These are phyloP conservation scores for Callopanchax toddi DNA, from an alignment of 2,113 vertebrate genomes.

Conservation along the genomic window DNA sequence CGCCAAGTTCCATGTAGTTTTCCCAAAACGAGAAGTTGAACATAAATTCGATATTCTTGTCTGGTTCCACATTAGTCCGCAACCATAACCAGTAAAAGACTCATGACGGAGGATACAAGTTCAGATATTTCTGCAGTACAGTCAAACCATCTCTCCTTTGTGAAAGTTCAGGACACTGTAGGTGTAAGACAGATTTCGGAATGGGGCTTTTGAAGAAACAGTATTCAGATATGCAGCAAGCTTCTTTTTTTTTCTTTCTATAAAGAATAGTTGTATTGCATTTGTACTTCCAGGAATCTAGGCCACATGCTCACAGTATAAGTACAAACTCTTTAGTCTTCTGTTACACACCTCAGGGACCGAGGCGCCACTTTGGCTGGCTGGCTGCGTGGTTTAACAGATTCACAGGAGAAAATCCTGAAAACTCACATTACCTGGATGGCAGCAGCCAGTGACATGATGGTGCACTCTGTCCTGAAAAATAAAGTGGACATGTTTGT, in stretches of 20 bases:
- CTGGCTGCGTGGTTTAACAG: conserved; percentile 39
- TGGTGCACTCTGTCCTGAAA: conserved; percentile 85
- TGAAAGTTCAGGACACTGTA: conserved; percentile 22
- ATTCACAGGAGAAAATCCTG: conserved; percentile 30
- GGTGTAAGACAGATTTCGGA: conserved; percentile 35
- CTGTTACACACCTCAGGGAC: conserved; percentile 24
- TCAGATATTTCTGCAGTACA: conserved; percentile 10
- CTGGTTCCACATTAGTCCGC: not conserved
- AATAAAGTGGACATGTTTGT: conserved; percentile 71
- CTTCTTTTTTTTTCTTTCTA: no score
- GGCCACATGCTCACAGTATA: conserved; percentile 64
- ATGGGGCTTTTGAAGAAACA: conserved; percentile 65
- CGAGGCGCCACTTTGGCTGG: conserved; percentile 43
- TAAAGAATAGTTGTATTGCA: conserved; percentile 48
- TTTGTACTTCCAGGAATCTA: conserved; percentile 48
- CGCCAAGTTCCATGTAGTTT: not conserved
- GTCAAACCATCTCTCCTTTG: conserved; percentile 13
- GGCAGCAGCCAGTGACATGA: conserved; percentile 82
- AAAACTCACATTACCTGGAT: conserved; percentile 82
- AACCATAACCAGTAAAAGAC: not conserved
- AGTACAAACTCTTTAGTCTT: conserved; percentile 56
- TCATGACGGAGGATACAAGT: conserved; percentile 5
- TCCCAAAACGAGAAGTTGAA: conserved; percentile 16
- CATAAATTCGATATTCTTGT: conserved; percentile 1
- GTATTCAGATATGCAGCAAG: conserved; percentile 62